phyloP scores from a whole-genome alignment of 1,140 invertebrate genomes.

The Leguminivora glycinivorella region DNA sequence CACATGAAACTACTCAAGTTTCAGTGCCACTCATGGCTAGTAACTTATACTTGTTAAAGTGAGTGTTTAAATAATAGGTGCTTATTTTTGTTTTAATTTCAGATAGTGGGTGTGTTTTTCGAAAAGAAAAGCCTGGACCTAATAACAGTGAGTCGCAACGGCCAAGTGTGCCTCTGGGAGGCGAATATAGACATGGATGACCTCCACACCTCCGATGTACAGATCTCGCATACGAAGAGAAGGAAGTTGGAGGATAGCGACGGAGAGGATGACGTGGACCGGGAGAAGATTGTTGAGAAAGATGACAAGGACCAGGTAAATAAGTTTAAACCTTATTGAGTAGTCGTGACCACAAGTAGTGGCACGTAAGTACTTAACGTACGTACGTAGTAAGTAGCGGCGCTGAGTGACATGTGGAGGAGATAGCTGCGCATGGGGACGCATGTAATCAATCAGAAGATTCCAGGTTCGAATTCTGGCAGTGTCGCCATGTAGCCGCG shows the following conservation, averaged over 20 bases:
- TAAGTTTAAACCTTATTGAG: slow-evolving; percentile 32
- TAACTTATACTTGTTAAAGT: too few species aligned
- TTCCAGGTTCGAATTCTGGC: too few species aligned
- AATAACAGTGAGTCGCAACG: slow-evolving; percentile 86
- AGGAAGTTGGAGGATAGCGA: slow-evolving; percentile 65
- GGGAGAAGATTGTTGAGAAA: slow-evolving; percentile 74
- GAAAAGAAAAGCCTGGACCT: slow-evolving; percentile 91
- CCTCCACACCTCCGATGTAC: slow-evolving; percentile 77
- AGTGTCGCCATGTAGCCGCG: too few species aligned
- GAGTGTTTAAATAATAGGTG: too few species aligned
- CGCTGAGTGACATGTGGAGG: too few species aligned
- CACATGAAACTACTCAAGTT: too few species aligned
- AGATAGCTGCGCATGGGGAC: too few species aligned
- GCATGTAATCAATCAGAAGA: too few species aligned
- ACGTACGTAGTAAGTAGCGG: too few species aligned
- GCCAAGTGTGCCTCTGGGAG: slow-evolving; percentile 92
- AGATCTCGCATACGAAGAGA: slow-evolving; percentile 72
- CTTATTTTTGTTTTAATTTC: not conserved
- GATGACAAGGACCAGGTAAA: slow-evolving; percentile 69
- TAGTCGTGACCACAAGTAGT: slow-evolving; percentile 11
- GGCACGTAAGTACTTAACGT: not conserved
- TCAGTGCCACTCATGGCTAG: too few species aligned
- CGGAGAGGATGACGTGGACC: slow-evolving; percentile 82
- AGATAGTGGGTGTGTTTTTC: slow-evolving; percentile 92
- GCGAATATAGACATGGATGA: slow-evolving; percentile 86